Evolutionary conservation across 2,888 invertebrate genomes (phyloP), one percentile per base, ranked within the genome.

Genomic region (Mayetiola destructor): DNA sequence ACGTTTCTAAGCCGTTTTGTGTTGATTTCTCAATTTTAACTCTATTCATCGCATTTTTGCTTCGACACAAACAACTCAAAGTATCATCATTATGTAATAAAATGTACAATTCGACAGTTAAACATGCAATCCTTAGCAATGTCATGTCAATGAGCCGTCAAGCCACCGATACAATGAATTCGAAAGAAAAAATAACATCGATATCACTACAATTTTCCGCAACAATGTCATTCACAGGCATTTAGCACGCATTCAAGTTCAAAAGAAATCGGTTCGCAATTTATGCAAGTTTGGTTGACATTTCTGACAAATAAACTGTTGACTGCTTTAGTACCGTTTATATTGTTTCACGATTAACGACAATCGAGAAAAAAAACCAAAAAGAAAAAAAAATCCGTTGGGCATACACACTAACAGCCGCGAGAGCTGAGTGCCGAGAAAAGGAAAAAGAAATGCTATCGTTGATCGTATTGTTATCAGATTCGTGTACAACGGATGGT

Each of bases 271-370:
- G n/a, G n/a, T n/a, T n/a, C n/a, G 30, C 30, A 53, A 53, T 10
- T 18, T 10, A 27, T 18, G 29, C 20, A 53, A 29, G 30, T 30
- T 29, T 32, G 29, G 53, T 16, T 53, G 53, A 53, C 30, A 30
- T 53, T 53, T 53, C 30, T 53, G 53, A 53, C 53, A 53, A 53
- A 53, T 53, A 53, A 30, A 30, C 53, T 53, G 53, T 32, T 53
- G 53, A 53, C 30, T 53, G 53, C 32, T 10, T 18, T 10, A 30
- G 53, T 29, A 53, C n/a, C n/a, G n/a, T n/a, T n/a, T n/a, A n/a
- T n/a, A n/a, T n/a, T 53, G 18, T 53, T 53, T 16, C 32, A 10
- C 30, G 5, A 9, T 23, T n/a, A 14, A 16, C 18, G 18, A 16
- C 18, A 18, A 20, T 16, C 36, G n/a, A 40, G n/a, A 40, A 20